A percentile compares a stretch with the other conserved stretches of the same genome.
phyloP scores from a whole-genome alignment of 2,113 vertebrate species.

The Oreotragus oreotragus region DNA sequence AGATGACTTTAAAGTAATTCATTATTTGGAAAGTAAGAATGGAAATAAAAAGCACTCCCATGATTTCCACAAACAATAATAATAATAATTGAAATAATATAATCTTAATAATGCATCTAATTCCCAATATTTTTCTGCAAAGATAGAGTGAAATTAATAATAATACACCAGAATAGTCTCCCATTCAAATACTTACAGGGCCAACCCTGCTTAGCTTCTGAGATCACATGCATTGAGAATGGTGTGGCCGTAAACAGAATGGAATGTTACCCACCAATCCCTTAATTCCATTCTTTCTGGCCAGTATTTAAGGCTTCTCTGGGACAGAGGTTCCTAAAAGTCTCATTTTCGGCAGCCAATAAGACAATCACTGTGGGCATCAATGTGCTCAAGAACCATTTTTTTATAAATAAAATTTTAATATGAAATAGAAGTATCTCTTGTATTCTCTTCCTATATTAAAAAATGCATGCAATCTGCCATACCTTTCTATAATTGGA shows the following conservation, averaged over 20 bases:
- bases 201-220: not conserved
- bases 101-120: not conserved
- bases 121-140: not conserved
- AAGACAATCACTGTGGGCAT: not conserved
- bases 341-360: not conserved
- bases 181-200: not conserved
- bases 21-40: not conserved
- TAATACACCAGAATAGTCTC: not conserved
- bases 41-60: not conserved
- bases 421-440: not conserved
- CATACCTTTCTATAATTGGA: not conserved
- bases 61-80: not conserved
- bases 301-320: not conserved
- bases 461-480: not conserved
- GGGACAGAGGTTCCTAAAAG: not conserved
- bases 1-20: not conserved
- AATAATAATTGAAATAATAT: not conserved
- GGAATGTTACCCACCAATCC: not conserved
- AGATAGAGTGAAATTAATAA: not conserved
- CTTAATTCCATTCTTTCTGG: not conserved
- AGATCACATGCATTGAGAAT: not conserved
- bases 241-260: not conserved
- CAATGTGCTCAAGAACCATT: not conserved
- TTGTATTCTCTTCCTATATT: not conserved
- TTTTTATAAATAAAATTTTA: not conserved